Evolutionary conservation across 2,797 vertebrate genomes (phyloP), one percentile per base, ranked within the genome.

Genomic region (Coreius guichenoti): DNA sequence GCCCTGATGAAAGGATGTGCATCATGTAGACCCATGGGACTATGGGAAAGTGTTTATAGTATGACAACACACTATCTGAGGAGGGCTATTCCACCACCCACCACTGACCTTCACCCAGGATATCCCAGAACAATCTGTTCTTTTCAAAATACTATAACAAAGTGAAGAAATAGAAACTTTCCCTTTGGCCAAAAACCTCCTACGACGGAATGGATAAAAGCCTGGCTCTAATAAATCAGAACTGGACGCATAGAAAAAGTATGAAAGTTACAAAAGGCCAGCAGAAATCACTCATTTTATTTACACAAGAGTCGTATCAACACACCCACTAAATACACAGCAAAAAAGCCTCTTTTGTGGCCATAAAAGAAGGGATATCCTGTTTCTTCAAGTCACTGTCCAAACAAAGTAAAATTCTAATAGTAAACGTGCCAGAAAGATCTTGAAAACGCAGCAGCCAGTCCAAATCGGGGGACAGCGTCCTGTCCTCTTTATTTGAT

Each of bases 361-460:
- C 12, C 47, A 84, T 67, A 75, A 87, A 87, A 73, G 58, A 80
- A 68, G 54, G 80, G 84, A 86, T 79, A 88, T 87, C 86, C 88
- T 84, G 88, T 86, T 84, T 84, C 77, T 70, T 84, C 54, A 75
- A 84, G 56, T 78, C 77, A 77, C 76, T 78, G 49, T 70, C 65
- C 63, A 79, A 84, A 84, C 83, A 29, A 29, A 54, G 36, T 54
- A 16, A 54, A 54, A 68, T 76, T 83, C 72, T 83, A 83, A 76
- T 21, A 76, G 47, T 31, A 80, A 80, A 54, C 9, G 11, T 84
- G 74, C 63, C 63, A 84, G 63, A 70, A 29, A 77, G 63, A 19
- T 39, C 61, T 23, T 54, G 72, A 39, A 74, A 67, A 72, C 3
- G 1, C 68, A 31, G 80, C 23, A 70, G 47, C 23, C 47, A 51